Evolutionary conservation across 35 echinoderm and acorn worm species (phyloP).

Genomic region (Heliocidaris tuberculata): DNA sequence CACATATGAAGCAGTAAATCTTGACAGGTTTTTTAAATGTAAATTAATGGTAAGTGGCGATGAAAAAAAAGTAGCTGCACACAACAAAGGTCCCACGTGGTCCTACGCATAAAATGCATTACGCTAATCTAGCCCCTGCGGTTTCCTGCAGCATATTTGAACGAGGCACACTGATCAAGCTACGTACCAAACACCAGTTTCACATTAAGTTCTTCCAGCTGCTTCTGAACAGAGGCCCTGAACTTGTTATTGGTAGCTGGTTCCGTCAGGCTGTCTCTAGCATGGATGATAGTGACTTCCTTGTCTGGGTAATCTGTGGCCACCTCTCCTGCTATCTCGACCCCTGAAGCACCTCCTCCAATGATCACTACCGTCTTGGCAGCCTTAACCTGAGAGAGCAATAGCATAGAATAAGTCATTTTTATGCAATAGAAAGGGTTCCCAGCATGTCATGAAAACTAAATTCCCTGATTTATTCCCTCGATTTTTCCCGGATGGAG

Average conservation of each 20-base stretch:
- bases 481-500: too few relatives aligned
- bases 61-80: too few relatives aligned
- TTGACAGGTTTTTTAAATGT: too few relatives aligned
- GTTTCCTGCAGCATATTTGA: too few relatives aligned
- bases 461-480: too few relatives aligned
- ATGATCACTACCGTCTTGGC: conserved; percentile 70
- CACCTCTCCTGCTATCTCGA: conserved; percentile 85
- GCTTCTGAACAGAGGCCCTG: conserved; percentile 37
- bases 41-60: too few relatives aligned
- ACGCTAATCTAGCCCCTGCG: too few relatives aligned
- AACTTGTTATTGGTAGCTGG: conserved; percentile 52
- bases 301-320: conserved; percentile 73
- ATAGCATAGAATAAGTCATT: neutral
- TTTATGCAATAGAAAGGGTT: neutral
- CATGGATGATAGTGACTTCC: conserved; percentile 77
- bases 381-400: conserved; percentile 62
- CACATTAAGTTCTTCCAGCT: conserved; percentile 60
- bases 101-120: too few relatives aligned
- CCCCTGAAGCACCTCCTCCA: conserved; percentile 80
- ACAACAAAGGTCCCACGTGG: too few relatives aligned
- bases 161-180: too few relatives aligned
- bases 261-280: conserved; percentile 57
- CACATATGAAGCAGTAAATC: too few relatives aligned
- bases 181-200: conserved; percentile 73
- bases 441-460: too few relatives aligned